Evolutionary conservation across 2,888 invertebrate species (phyloP), one percentile per base, ranked within the genome.

Genomic region (Graphium colonna): DNA sequence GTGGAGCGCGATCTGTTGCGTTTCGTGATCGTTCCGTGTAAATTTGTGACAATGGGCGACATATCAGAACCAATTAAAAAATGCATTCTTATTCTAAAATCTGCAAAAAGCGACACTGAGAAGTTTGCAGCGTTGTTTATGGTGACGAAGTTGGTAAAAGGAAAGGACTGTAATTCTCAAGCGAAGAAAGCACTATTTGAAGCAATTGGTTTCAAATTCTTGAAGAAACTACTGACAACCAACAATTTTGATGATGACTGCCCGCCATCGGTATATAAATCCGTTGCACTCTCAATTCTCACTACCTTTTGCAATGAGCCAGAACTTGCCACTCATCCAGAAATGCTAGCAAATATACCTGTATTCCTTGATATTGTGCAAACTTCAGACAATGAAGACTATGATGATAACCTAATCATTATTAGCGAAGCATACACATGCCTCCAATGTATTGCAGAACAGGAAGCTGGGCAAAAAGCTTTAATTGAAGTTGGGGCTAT

Each of bases 111-210:
- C 75, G 97, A 97, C 79, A 96, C 96, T 0, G 97, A 97, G 79
- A 97, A 96, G 77, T 96, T 97, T 77, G 97, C 97, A 38, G 96
- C 95, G 0, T 91, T 97, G 46, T 96, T 97, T 77, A 95, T 97
- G 94, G 96, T 97, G 49, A 97, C 97, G 1, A 97, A 97, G 79
- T 82, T 97, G 50, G 94, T 97, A 36, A 95, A 96, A 79, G 94
- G 94, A 60, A 95, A 95, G 72, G 95, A 96, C 68, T 95, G 96
- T 74, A 93, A 92, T 65, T 86, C 93, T 8, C 90, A 92, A n/a
- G 93, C 93, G n/a, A 95, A 95, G 75, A 94, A 93, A 69, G 91
- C 94, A 28, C 90, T 98, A 1, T 96, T 97, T 70, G 96, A 97
- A 84, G 95, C 96, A 1, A 96, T 98, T 67, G 97, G 97, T 16